phyloP scores from a whole-genome alignment of 2,888 invertebrate species.

The Ferdinandea cuprea region DNA sequence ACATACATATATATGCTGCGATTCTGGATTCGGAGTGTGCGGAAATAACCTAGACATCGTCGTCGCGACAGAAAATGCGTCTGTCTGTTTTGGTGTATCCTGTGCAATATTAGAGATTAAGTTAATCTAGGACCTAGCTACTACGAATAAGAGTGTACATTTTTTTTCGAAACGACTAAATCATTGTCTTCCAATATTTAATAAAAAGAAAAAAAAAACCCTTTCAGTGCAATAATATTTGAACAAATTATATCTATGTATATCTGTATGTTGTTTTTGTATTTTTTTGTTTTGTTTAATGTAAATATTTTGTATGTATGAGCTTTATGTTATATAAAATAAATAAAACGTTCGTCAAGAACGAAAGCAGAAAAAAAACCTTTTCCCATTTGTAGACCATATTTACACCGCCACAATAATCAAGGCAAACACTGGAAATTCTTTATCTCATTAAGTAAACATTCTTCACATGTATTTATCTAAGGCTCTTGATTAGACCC shows the following conservation, averaged over 20 bases:
- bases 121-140: constrained; percentile 16
- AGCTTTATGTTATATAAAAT: constrained; percentile 36
- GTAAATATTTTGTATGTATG: constrained; percentile 29
- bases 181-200: constrained; percentile 71
- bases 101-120: constrained; percentile 70
- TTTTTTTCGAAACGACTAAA: constrained; percentile 60
- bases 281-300: neutral
- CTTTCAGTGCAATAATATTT: constrained; percentile 54
- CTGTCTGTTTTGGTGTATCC: constrained; percentile 21
- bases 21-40: constrained; percentile 36
- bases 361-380: constrained; percentile 34
- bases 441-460: no score
- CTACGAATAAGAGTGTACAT: constrained; percentile 49
- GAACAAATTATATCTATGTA: constrained; percentile 32
- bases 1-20: no score
- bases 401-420: no score
- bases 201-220: constrained; percentile 27
- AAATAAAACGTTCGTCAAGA: constrained; percentile 60
- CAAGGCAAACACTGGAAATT: no score
- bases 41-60: constrained; percentile 40
- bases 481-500: no score
- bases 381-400: neutral
- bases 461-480: neutral
- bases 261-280: neutral
- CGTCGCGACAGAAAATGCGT: constrained; percentile 22